Evolutionary conservation across 2,888 invertebrate genomes (phyloP), one percentile per base, ranked within the genome.

Genomic region (Tachystola acroxantha): DNA sequence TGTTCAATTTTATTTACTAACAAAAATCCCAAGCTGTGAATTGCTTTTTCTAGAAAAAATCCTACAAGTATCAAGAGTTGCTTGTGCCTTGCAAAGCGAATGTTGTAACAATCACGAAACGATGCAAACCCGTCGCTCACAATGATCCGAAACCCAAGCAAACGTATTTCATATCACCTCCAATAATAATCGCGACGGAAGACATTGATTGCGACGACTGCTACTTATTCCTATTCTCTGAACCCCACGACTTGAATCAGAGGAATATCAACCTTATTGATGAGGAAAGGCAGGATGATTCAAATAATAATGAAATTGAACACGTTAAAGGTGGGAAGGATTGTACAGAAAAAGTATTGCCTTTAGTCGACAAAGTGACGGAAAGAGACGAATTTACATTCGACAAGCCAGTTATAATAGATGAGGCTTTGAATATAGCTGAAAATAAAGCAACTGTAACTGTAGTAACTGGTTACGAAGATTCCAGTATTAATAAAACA

Each of bases 1-100:
- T n/a, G n/a, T n/a, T n/a, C n/a, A n/a, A n/a, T n/a, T n/a, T n/a
- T n/a, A n/a, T n/a, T n/a, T n/a, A n/a, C n/a, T n/a, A n/a, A n/a
- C n/a, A n/a, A n/a, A n/a, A 16, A 16, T 16, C 16, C 6, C 16
- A 16, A 16, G 16, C 6, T 16, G 16, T 16, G 6, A 3, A 16
- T 16, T 16, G 7, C 51, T 44, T 67, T 67, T 79, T 79, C 60
- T 80, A 79, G 78, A 57, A 36, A 47, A 65, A 65, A 46, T 51
- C 58, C 46, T 63, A 71, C 57, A 80, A 77, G 50, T 78, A 73
- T 43, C 64, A 57, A 60, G 76, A 78, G 33, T 48, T 77, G 33
- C 34, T 61, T 22, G 12, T 76, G 37, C 53, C 74, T 28, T 39
- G 44, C 11, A 44, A 57, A 37, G 67, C 71, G 13, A 57, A 50